Conservation (phyloP, 1,140 invertebrate genomes). For the Zaprionus taronus region DNA sequence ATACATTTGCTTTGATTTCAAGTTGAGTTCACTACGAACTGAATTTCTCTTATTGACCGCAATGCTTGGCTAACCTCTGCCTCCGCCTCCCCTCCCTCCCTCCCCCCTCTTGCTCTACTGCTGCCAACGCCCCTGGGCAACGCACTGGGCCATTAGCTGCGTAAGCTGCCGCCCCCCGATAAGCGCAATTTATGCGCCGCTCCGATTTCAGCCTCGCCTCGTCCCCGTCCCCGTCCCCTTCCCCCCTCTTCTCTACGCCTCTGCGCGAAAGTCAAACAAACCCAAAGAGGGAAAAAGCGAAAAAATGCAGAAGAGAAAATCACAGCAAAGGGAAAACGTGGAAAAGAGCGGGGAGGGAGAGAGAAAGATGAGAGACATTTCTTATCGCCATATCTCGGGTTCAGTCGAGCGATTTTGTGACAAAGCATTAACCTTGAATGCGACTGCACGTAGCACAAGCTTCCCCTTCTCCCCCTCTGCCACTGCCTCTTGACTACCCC, state of each 20-base stretch:
- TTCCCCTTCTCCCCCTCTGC: not conserved
- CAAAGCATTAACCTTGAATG: slow-evolving; percentile 79
- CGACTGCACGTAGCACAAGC: slow-evolving; percentile 61
- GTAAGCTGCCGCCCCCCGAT: slow-evolving; percentile 46
- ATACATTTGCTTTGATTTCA: slow-evolving; percentile 35
- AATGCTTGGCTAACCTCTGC: slow-evolving; percentile 9
- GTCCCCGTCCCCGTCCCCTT: too few species aligned
- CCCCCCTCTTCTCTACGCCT: not conserved
- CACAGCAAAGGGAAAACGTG: not conserved
- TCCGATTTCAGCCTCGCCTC: slow-evolving; percentile 15
- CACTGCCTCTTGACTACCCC: not conserved
- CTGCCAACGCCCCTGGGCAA: slow-evolving; percentile 26
- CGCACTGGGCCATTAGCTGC: slow-evolving; percentile 54
- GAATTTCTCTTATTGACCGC: slow-evolving; percentile 21
- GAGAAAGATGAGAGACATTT: slow-evolving; percentile 1
- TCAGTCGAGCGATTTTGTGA: slow-evolving; percentile 51
- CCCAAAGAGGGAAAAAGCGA: slow-evolving; percentile 30
- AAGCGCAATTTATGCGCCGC: slow-evolving; percentile 60
- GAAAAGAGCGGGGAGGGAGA: slow-evolving; percentile 6
- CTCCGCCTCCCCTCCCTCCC: not conserved
- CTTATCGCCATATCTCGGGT: slow-evolving; percentile 41
- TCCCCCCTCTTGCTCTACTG: not conserved
- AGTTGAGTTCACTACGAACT: slow-evolving; percentile 26
- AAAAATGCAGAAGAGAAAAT: slow-evolving; percentile 3
- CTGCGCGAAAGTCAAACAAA: slow-evolving; percentile 23